Evolutionary conservation across 2,113 vertebrate species (phyloP), one percentile per base, ranked within the genome.

Genomic region (Thryonomys swinderianus): DNA sequence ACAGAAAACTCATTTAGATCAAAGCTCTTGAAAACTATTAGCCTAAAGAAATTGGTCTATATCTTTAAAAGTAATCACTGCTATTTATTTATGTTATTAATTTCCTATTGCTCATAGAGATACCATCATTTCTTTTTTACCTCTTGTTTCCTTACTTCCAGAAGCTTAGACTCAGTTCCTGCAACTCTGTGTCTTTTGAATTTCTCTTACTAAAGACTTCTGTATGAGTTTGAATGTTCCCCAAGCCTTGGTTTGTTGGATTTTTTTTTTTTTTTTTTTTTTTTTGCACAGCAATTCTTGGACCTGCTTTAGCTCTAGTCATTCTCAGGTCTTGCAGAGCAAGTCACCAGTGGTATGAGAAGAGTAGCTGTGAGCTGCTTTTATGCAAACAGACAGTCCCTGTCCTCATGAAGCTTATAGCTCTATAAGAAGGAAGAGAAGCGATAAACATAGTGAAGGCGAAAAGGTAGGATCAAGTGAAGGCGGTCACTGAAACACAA

Each of bases 131-230:
- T 64, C 85, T 25, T 45, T 64, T 80, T 34, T 88, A 74, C 76
- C 37, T 79, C 34, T 81, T 74, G 27, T 21, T 57, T 16, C 4
- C 10, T 67, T 55, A 40, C 10, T 27, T 89, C 62, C 11, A 16
- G 3, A 32, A 81, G 20, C 61, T 78, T 51, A 40, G 48, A 62
- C 30, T 74, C 9, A 42, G 51, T 21, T 48, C 59, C 34, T 90
- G 86, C 59, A 34, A 37, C 53, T 61, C 55, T 91, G 51, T 57
- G 94, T 95, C 59, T 92, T 78, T 48, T 82, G n/a, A 81, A 30
- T 37, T 53, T 79, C 23, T 42, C 51, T 83, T 79, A 79, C 5
- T 12, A 0, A 40, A 64, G 64, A 30, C 23, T n/a, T 42, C 48
- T 9, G 61, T 40, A n/a, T 51, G 78, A 76, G 37, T 81, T 84